Percentiles rank a stretch among this genome's conserved stretches.
Conservation (phyloP, 2,888 invertebrate genomes). For the Callyntrura sp. region DNA sequence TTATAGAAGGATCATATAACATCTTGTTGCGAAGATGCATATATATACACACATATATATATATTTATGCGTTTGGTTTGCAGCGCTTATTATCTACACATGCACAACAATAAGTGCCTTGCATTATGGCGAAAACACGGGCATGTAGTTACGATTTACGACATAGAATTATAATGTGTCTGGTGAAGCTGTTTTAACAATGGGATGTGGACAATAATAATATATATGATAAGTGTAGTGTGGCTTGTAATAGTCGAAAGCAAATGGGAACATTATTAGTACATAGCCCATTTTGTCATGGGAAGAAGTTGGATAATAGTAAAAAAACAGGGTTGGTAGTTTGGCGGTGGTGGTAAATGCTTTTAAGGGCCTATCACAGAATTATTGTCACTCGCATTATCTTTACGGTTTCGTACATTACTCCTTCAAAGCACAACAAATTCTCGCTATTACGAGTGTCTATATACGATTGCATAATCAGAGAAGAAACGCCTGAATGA, state of each 20-base stretch:
- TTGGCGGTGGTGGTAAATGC: not conserved
- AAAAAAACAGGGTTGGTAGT: not conserved
- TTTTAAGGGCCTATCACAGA: conserved; percentile 39
- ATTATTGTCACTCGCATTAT: conserved; percentile 39
- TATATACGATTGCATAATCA: not conserved
- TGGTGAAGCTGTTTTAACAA: conserved; percentile 37
- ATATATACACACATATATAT: too few species aligned
- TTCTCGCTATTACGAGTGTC: not conserved
- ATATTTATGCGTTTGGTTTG: not conserved
- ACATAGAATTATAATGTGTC: conserved; percentile 17
- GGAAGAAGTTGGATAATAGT: conserved; percentile 53
- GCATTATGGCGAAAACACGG: conserved; percentile 28
- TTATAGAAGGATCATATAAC: too few species aligned
- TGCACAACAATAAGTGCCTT: conserved; percentile 25
- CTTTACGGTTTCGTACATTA: conserved; percentile 34
- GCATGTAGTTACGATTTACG: conserved; percentile 29
- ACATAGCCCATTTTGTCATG: conserved; percentile 61
- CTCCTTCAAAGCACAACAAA: not conserved
- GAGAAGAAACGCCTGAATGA: too few species aligned
- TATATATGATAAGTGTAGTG: not conserved
- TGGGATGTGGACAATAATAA: not conserved
- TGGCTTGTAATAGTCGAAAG: not conserved
- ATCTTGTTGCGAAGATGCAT: not conserved
- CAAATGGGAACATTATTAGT: conserved; percentile 21
- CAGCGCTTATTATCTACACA: conserved; percentile 13